phyloP scores from a whole-genome alignment of 2,113 vertebrate species.

The Cygnus atratus region DNA sequence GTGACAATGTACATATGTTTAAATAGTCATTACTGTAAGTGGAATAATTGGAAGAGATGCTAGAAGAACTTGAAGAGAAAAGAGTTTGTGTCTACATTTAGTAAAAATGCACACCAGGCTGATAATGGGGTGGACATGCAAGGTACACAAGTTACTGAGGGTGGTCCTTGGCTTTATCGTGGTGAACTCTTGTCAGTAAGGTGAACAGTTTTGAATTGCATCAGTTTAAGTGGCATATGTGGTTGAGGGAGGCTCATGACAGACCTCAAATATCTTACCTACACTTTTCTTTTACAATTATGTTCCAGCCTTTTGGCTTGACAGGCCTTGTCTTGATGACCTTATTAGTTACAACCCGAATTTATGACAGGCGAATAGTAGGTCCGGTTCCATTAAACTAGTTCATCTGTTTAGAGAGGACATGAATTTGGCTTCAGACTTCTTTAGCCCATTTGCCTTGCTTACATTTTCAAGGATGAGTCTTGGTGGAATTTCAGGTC shows the following conservation, averaged over 20 bases:
- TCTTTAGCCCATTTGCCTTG: background rate
- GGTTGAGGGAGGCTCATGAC: background rate
- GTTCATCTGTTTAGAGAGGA: background rate
- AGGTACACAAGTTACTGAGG: background rate
- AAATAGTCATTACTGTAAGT: constrained; percentile 14
- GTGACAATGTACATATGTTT: background rate
- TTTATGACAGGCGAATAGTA: background rate
- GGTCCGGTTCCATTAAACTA: background rate
- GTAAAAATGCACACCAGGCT: background rate
- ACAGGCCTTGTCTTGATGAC: background rate
- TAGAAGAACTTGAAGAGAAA: background rate
- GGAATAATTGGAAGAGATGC: background rate
- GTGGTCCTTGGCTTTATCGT: background rate
- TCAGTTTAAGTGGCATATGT: background rate
- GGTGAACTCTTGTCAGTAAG: background rate
- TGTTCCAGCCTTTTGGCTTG: background rate
- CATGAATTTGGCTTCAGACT: background rate
- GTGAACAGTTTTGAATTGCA: background rate
- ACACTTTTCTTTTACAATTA: background rate
- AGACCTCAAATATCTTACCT: background rate
- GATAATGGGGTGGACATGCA: background rate
- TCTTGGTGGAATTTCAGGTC: background rate
- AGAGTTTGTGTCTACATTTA: background rate
- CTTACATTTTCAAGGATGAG: background rate
- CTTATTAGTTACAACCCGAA: background rate